A percentile compares a stretch with the other conserved stretches of the same genome.
These are phyloP conservation scores for Ageneiosus marmoratus DNA, from an alignment of 2,113 vertebrate species.

Conservation along the genomic window DNA sequence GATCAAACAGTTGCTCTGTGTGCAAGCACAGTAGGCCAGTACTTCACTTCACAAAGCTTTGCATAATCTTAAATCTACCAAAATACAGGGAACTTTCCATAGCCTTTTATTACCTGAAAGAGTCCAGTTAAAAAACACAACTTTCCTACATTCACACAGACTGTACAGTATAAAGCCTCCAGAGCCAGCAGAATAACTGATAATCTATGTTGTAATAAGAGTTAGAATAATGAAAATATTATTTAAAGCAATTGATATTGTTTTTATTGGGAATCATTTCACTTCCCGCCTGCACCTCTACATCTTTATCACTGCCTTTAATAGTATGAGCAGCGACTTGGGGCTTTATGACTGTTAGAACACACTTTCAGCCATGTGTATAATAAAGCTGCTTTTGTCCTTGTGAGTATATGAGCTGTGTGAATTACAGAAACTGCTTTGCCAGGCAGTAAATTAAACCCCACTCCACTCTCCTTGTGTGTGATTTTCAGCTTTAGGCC, in stretches of 20 bases:
- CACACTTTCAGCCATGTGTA: constrained; percentile 21
- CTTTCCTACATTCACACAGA: background rate
- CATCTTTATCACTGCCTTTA: background rate
- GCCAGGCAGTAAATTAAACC: constrained; percentile 30
- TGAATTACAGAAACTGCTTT: constrained; percentile 34
- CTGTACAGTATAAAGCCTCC: background rate
- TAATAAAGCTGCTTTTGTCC: constrained; percentile 29
- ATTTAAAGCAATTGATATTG: background rate
- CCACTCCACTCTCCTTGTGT: background rate
- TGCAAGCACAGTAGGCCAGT: no score
- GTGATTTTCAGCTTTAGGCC: constrained; percentile 11
- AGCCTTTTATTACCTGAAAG: background rate
- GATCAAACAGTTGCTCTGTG: no score
- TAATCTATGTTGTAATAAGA: background rate
- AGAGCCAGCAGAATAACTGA: background rate
- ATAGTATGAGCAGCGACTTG: background rate
- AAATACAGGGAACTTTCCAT: background rate
- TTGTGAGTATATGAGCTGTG: constrained; percentile 11
- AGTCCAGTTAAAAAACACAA: background rate
- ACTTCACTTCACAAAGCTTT: background rate
- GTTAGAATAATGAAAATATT: background rate
- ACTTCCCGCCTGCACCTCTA: background rate
- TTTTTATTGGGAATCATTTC: background rate
- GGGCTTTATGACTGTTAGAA: constrained; percentile 5
- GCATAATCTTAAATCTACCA: background rate